Conservation (phyloP, 2,797 vertebrate species). For the Galaxias olidus region DNA sequence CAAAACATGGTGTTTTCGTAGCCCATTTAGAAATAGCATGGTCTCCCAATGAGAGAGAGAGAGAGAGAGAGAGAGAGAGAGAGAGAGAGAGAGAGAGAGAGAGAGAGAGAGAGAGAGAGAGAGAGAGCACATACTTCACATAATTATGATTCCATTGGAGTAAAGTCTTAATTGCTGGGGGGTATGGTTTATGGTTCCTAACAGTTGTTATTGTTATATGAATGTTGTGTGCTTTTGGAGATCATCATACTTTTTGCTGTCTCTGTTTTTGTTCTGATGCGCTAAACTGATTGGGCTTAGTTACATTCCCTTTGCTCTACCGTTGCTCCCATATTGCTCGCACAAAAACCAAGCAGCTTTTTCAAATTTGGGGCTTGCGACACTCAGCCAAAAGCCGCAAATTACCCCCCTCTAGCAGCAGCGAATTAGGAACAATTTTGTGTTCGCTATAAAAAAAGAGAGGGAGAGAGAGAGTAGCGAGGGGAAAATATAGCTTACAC, state of each 20-base stretch:
- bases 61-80: constrained; percentile 12
- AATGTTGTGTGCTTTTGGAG: constrained; percentile 45
- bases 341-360: constrained; percentile 76
- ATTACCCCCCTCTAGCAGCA: constrained; percentile 84
- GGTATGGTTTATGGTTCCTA: constrained; percentile 46
- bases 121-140: constrained; percentile 38
- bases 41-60: constrained; percentile 29
- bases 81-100: background rate
- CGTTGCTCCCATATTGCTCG: constrained; percentile 50
- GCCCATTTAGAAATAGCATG: constrained; percentile 29
- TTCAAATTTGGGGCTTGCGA: constrained; percentile 82
- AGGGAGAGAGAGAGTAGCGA: constrained; percentile 66
- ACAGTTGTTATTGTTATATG: constrained; percentile 50
- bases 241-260: constrained; percentile 62
- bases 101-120: no score
- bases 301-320: constrained; percentile 45
- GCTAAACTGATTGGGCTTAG: constrained; percentile 65
- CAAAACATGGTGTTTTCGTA: constrained; percentile 29
- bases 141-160: constrained; percentile 54
- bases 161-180: constrained; percentile 54
- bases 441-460: constrained; percentile 79
- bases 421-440: constrained; percentile 87
- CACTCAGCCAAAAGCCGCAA: constrained; percentile 84
- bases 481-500: constrained; percentile 81
- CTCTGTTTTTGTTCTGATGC: constrained; percentile 52